phyloP scores from a whole-genome alignment of 2,797 vertebrate species.

The Poecilia gillii region DNA sequence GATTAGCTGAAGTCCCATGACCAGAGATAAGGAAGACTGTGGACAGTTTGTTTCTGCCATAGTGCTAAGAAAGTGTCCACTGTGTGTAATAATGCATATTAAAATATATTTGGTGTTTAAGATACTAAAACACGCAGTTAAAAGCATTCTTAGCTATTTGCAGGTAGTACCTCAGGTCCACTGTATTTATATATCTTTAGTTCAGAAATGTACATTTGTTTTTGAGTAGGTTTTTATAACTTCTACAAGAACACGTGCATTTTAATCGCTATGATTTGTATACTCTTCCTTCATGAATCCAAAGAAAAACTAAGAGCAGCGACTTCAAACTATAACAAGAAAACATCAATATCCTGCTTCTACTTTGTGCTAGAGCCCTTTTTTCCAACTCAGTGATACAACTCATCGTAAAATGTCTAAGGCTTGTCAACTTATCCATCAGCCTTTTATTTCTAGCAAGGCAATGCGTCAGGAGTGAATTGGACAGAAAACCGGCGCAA shows the following conservation, averaged over 20 bases:
- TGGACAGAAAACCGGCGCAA: slow-evolving; percentile 41
- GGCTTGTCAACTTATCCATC: slow-evolving; percentile 24
- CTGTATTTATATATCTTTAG: neutral
- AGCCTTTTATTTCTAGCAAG: slow-evolving; percentile 30
- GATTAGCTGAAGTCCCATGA: neutral
- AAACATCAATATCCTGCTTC: neutral
- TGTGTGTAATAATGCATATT: neutral
- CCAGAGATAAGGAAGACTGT: neutral
- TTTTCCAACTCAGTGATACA: slow-evolving; percentile 1
- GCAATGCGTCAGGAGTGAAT: slow-evolving; percentile 16
- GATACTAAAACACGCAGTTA: neutral
- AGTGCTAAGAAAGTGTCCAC: neutral
- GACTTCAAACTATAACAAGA: neutral
- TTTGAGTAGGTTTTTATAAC: neutral
- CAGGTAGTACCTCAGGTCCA: neutral
- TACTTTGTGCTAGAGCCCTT: neutral
- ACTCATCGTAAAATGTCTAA: slow-evolving; percentile 16
- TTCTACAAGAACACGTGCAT: neutral
- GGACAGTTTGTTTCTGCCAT: neutral
- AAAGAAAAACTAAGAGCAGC: neutral
- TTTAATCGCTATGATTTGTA: neutral
- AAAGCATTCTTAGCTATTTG: neutral
- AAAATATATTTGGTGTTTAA: neutral
- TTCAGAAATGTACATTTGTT: neutral
- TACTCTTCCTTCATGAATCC: neutral